Conservation (phyloP, 2,888 invertebrate species). For the Amphiduros pacificus region DNA sequence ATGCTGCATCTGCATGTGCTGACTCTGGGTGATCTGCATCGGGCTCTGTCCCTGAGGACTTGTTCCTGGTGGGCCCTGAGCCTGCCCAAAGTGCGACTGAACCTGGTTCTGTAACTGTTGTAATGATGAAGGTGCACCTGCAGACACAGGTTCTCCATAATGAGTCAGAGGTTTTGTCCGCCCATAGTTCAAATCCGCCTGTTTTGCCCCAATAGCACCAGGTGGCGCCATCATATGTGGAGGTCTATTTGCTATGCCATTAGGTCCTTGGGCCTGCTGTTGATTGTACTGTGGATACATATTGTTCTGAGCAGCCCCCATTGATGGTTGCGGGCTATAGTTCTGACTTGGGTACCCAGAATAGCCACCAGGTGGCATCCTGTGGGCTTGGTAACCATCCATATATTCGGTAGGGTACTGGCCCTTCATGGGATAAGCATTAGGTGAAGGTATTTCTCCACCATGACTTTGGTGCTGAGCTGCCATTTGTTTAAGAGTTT, state of each 20-base stretch:
- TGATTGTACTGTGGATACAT: conserved; percentile 9
- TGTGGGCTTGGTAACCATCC: background rate
- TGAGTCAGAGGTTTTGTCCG: conserved; percentile 54
- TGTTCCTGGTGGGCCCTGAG: conserved; percentile 45
- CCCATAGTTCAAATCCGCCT: conserved; percentile 36
- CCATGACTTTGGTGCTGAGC: conserved; percentile 85
- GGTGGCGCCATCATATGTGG: conserved; percentile 2
- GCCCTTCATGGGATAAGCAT: conserved; percentile 12
- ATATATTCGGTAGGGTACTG: background rate
- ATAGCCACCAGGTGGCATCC: conserved; percentile 1
- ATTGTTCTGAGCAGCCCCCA: conserved; percentile 5
- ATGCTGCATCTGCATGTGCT: conserved; percentile 64
- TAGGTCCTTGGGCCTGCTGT: background rate
- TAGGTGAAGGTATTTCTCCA: too few species aligned
- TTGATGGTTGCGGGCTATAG: conserved; percentile 9
- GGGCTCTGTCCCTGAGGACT: conserved; percentile 3
- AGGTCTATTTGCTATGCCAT: background rate
- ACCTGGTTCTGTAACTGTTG: conserved; percentile 55
- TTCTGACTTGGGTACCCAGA: conserved; percentile 5
- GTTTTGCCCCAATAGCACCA: background rate
- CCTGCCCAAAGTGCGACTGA: conserved; percentile 76
- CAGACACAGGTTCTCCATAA: conserved; percentile 36
- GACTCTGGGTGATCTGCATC: conserved; percentile 82
- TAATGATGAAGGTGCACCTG: conserved; percentile 38
- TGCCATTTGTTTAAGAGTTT: conserved; percentile 94